phyloP scores from a whole-genome alignment of 2,797 vertebrate species.

The Epinephelus awoara region DNA sequence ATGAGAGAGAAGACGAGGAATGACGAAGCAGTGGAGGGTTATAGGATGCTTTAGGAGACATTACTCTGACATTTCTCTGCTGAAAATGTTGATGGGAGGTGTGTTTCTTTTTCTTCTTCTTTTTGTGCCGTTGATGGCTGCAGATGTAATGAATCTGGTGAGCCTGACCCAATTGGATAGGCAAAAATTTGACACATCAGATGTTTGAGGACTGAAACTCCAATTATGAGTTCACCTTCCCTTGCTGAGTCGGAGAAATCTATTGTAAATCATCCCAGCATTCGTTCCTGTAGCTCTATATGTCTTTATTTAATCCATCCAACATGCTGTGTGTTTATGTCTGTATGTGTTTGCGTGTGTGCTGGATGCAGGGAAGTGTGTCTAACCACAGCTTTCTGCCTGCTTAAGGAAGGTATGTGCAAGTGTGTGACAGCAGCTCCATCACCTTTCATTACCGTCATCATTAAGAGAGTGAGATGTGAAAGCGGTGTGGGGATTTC shows the following conservation, averaged over 20 bases:
- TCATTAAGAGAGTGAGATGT: slow-evolving; percentile 53
- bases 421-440: slow-evolving; percentile 54
- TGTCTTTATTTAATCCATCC: neutral
- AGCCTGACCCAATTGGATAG: neutral
- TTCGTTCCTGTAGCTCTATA: neutral
- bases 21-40: slow-evolving; percentile 47
- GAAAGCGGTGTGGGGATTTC: slow-evolving; percentile 19
- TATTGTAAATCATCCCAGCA: neutral
- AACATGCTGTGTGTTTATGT: neutral
- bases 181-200: neutral
- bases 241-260: neutral
- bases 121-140: neutral
- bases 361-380: neutral
- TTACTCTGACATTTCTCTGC: slow-evolving; percentile 13
- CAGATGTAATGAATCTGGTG: neutral
- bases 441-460: slow-evolving; percentile 67
- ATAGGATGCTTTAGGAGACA: slow-evolving; percentile 38
- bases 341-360: neutral
- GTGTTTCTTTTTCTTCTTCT: slow-evolving; percentile 6
- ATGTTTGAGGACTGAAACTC: neutral
- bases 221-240: neutral
- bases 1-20: slow-evolving; percentile 45
- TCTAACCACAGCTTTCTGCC: slow-evolving; percentile 23
- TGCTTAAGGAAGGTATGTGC: slow-evolving; percentile 40
- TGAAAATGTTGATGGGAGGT: slow-evolving; percentile 3